phyloP scores from a whole-genome alignment of 1,140 invertebrate genomes.

The Homarus americanus region DNA sequence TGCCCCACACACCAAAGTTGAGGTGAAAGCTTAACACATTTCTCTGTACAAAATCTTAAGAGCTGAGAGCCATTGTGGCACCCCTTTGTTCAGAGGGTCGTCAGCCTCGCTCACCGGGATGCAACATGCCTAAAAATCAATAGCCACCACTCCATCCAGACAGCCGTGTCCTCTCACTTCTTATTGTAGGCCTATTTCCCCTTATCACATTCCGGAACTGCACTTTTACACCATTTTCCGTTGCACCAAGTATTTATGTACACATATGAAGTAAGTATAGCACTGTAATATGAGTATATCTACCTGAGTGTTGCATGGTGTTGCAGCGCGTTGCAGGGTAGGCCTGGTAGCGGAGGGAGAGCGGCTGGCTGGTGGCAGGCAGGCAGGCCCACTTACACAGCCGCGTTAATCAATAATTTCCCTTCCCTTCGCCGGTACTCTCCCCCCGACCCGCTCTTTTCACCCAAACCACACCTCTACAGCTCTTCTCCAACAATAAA shows the following conservation, averaged over 20 bases:
- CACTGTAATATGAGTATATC: not conserved
- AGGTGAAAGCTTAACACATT: not conserved
- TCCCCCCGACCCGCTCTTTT: conserved; percentile 32
- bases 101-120: conserved; percentile 50
- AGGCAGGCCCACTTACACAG: conserved; percentile 55
- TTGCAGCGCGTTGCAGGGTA: conserved; percentile 70
- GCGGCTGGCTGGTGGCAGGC: conserved; percentile 39
- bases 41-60: not conserved
- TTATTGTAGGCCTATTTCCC: conserved; percentile 42
- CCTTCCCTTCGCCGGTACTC: conserved; percentile 56
- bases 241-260: not conserved
- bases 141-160: conserved; percentile 65
- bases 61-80: not conserved
- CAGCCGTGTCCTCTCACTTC: conserved; percentile 28
- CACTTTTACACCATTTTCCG: not conserved
- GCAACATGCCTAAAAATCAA: conserved; percentile 73
- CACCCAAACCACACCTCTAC: not conserved
- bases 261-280: not conserved
- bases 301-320: conserved; percentile 68
- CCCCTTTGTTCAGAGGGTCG: conserved; percentile 45
- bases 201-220: not conserved
- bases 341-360: conserved; percentile 58
- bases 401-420: conserved; percentile 71
- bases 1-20: not conserved
- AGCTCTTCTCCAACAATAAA: not conserved